Evolutionary conservation across 1,140 invertebrate species (phyloP).

Genomic region (Galleria mellonella): DNA sequence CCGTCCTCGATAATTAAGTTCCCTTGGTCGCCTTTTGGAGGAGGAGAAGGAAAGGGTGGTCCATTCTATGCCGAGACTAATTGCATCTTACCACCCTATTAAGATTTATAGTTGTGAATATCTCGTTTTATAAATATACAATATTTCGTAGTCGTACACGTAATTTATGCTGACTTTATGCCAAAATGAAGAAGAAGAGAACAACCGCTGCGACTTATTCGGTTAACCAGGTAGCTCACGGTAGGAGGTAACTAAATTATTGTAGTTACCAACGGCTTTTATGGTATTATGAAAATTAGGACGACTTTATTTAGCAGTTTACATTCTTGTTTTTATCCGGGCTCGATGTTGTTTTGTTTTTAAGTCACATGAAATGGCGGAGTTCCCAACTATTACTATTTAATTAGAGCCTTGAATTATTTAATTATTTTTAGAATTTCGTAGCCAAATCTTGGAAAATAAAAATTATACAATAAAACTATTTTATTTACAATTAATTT

Average conservation of each 20-base stretch:
- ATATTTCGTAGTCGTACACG: no score
- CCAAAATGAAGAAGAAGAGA: neutral
- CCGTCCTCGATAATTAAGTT: no score
- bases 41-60: no score
- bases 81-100: no score
- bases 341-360: no score
- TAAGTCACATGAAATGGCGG: neutral
- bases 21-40: no score
- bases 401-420: neutral
- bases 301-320: neutral
- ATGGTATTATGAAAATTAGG: neutral
- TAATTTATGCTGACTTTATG: no score
- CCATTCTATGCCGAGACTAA: no score
- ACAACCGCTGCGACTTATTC: constrained; percentile 1
- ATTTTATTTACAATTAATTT: no score
- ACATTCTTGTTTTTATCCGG: neutral
- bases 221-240: neutral
- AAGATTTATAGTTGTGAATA: no score
- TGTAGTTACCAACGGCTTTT: neutral
- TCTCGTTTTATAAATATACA: no score
- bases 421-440: neutral
- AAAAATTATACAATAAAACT: neutral
- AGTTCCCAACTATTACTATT: neutral
- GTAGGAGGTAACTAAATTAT: neutral
- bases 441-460: neutral